A percentile compares a stretch with the other conserved stretches of the same genome.
Conservation (phyloP, 2,113 vertebrate genomes). For the Riparia riparia region DNA sequence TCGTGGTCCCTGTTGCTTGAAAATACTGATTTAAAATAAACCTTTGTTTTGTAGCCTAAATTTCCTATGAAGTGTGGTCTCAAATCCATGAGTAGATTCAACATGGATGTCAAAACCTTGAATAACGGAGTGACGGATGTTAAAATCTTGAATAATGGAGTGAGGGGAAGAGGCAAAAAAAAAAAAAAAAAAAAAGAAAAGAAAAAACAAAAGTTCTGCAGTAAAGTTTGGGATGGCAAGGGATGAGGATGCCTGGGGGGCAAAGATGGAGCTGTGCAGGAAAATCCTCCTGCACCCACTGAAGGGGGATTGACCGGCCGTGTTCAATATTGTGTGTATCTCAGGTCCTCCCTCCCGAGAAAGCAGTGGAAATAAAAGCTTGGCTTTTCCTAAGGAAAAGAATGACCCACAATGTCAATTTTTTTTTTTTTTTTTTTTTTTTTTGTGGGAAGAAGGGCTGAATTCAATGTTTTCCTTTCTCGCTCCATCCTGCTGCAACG, state of each 20-base stretch:
- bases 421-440: neutral
- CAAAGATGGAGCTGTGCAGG: neutral
- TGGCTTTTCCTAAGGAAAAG: constrained; percentile 29
- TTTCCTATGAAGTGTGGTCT: neutral
- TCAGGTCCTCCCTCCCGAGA: neutral
- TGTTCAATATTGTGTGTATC: neutral
- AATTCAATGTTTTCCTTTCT: constrained; percentile 45
- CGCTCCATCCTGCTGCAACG: neutral
- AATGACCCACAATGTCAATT: constrained; percentile 25
- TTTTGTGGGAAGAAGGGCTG: neutral
- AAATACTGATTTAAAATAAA: neutral
- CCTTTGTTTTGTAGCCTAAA: neutral
- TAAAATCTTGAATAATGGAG: neutral
- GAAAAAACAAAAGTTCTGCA: neutral
- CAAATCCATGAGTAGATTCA: neutral
- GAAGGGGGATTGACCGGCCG: neutral
- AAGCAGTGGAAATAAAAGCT: constrained; percentile 39
- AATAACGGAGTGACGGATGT: neutral
- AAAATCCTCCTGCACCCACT: neutral
- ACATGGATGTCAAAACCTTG: neutral
- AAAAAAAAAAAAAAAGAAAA: neutral
- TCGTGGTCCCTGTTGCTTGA: neutral
- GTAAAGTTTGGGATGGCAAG: neutral
- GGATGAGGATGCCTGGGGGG: neutral
- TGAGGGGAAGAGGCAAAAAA: neutral